Evolutionary conservation across 2,797 vertebrate genomes (phyloP).

Genomic region (Chromobotia macracanthus): DNA sequence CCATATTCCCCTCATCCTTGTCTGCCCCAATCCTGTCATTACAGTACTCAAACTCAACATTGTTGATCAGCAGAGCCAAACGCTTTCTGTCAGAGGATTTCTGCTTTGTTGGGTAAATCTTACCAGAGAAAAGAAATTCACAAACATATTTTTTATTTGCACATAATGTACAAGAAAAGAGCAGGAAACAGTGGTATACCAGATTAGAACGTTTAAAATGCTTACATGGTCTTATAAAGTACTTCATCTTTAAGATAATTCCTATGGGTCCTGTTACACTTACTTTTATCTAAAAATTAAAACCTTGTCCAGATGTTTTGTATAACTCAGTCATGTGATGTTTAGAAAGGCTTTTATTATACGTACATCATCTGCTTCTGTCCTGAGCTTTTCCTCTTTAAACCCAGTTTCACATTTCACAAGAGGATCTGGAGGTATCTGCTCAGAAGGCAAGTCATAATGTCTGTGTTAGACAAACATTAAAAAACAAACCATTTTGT

Average conservation of each 20-base stretch:
- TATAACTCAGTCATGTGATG: neutral
- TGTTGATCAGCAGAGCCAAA: constrained; percentile 57
- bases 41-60: constrained; percentile 37
- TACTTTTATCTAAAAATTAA: neutral
- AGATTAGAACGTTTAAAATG: too few species aligned
- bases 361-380: neutral
- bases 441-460: neutral
- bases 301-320: neutral
- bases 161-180: neutral
- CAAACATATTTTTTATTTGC: neutral
- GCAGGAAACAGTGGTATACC: neutral
- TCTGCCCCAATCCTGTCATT: constrained; percentile 37
- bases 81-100: constrained; percentile 48
- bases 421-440: constrained; percentile 6
- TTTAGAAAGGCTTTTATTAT: neutral
- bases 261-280: too few species aligned
- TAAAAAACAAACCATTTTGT: neutral
- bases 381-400: neutral
- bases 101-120: constrained; percentile 48
- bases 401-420: neutral
- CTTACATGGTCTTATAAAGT: too few species aligned
- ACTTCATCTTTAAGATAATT: too few species aligned
- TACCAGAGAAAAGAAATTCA: neutral
- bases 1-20: constrained; percentile 48
- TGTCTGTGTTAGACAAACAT: neutral